phyloP scores from a whole-genome alignment of 2,113 vertebrate genomes.

The Campylorhamphus procurvoides region DNA sequence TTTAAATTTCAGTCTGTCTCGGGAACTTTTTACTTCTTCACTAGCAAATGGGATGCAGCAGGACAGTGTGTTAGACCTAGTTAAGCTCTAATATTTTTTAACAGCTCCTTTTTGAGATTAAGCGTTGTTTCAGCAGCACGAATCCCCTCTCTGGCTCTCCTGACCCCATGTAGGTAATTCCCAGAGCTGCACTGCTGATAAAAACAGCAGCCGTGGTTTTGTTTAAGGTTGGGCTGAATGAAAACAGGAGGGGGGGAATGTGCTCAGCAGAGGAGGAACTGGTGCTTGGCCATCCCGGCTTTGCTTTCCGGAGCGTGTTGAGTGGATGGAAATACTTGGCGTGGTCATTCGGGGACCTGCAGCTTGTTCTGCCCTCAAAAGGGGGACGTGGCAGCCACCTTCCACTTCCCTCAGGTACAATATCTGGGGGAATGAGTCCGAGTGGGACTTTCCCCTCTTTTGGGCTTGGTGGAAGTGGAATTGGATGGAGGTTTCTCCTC shows the following conservation, averaged over 20 bases:
- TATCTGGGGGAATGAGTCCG: rapidly evolving
- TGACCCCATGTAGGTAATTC: background rate
- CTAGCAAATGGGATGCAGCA: background rate
- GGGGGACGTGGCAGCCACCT: background rate
- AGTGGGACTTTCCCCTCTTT: background rate
- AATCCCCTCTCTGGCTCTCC: background rate
- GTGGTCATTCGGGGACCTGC: rapidly evolving
- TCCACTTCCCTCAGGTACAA: background rate
- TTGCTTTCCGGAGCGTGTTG: background rate
- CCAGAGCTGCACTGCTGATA: rapidly evolving
- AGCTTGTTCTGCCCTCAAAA: background rate
- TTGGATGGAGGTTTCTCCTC: background rate
- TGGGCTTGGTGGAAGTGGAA: background rate
- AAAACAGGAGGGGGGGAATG: conserved; percentile 32
- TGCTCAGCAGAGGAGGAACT: background rate
- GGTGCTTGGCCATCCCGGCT: background rate
- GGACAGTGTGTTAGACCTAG: background rate
- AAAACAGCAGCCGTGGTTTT: background rate
- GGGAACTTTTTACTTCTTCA: background rate
- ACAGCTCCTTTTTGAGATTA: background rate
- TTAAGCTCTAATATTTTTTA: background rate
- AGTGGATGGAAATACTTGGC: rapidly evolving
- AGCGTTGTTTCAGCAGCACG: background rate
- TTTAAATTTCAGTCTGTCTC: background rate
- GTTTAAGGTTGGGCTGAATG: conserved; percentile 35